Evolutionary conservation across 37 sponge, comb jelly and placozoan species (phyloP).

Genomic region (Chondrilla cf. caribensis): DNA sequence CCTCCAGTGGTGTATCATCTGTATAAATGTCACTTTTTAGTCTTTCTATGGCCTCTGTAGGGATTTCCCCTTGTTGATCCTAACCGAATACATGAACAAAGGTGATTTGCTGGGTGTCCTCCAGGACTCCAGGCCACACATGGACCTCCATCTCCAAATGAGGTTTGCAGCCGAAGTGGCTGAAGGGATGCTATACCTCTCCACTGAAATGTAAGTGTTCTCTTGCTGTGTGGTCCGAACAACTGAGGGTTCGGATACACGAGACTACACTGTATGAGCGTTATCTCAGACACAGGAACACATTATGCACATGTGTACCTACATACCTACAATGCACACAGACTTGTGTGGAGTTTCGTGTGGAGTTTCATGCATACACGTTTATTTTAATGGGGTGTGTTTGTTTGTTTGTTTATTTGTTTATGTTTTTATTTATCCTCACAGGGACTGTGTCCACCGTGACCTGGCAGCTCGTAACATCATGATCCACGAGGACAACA

Average conservation of each 20-base stretch:
- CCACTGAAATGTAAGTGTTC: conserved; percentile 60
- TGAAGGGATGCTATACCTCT: conserved; percentile 77
- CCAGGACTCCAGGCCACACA: conserved; percentile 62
- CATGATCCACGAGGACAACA: conserved; percentile 51
- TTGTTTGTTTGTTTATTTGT: too few species aligned
- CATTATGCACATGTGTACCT: not conserved
- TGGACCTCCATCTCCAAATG: conserved; percentile 59
- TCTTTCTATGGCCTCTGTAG: conserved; percentile 17
- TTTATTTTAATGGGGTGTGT: too few species aligned
- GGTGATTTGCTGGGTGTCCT: conserved; percentile 78
- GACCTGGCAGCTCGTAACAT: conserved; percentile 85
- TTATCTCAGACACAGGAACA: too few species aligned
- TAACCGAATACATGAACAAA: conserved; percentile 82
- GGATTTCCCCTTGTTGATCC: conserved; percentile 71
- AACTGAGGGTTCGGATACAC: too few species aligned
- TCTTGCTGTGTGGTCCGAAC: too few species aligned
- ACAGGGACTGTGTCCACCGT: conserved; percentile 77
- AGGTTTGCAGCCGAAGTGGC: conserved; percentile 69
- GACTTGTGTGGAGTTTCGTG: too few species aligned
- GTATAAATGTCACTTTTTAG: too few species aligned
- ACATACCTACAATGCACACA: not conserved
- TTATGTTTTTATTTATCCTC: too few species aligned
- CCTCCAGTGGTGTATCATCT: too few species aligned
- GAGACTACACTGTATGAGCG: too few species aligned
- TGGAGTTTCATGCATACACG: too few species aligned